phyloP scores from a whole-genome alignment of 2,888 invertebrate species.

The Parnassius orleans region DNA sequence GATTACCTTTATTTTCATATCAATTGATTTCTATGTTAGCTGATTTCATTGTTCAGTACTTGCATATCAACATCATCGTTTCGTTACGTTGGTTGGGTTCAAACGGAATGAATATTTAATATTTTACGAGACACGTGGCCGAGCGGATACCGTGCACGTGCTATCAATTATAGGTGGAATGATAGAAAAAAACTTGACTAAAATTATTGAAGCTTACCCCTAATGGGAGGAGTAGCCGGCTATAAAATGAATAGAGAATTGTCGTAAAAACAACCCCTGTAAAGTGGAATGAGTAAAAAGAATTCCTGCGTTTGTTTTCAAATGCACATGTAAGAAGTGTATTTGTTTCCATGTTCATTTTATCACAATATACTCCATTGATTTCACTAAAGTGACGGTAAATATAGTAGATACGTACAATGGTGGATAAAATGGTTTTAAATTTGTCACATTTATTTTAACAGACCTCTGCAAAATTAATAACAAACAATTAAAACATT shows the following conservation, averaged over 20 bases:
- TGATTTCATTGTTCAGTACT: constrained; percentile 38
- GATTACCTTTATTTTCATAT: constrained; percentile 61
- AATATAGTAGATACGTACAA: too few species aligned
- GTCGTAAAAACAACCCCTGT: constrained; percentile 26
- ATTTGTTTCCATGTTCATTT: too few species aligned
- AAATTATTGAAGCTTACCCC: constrained; percentile 50
- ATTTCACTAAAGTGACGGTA: too few species aligned
- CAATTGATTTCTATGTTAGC: constrained; percentile 53
- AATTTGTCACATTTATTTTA: too few species aligned
- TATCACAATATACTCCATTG: too few species aligned
- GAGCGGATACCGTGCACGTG: constrained; percentile 73
- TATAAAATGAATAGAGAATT: constrained; percentile 34
- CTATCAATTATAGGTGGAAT: constrained; percentile 71
- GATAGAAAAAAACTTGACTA: constrained; percentile 51
- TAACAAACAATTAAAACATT: too few species aligned
- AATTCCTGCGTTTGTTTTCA: constrained; percentile 12
- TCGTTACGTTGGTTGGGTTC: constrained; percentile 42
- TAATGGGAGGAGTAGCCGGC: constrained; percentile 51
- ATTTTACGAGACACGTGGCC: constrained; percentile 71
- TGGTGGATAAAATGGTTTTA: too few species aligned
- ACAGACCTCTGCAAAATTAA: too few species aligned
- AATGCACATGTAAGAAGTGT: too few species aligned
- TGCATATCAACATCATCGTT: constrained; percentile 46
- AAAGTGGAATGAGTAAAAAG: constrained; percentile 2
- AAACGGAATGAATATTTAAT: constrained; percentile 69